Conservation (phyloP, 2,888 invertebrate species). For the Lepidochitona cinerea region DNA sequence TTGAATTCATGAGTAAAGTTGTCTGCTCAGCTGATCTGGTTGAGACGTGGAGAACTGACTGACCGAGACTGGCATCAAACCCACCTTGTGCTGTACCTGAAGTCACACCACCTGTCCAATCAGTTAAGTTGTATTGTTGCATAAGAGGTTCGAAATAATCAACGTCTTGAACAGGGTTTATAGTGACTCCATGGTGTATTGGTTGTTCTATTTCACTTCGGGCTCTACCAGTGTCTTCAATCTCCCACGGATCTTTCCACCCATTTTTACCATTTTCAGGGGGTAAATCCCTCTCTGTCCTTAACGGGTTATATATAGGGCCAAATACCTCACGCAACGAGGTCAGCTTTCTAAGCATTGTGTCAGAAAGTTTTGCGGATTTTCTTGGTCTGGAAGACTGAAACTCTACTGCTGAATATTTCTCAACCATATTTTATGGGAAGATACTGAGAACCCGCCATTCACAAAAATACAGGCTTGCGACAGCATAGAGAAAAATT, state of each 20-base stretch:
- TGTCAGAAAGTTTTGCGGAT: neutral
- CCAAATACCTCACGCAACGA: neutral
- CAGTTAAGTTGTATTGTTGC: conserved; percentile 3
- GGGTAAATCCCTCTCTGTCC: neutral
- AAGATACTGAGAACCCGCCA: neutral
- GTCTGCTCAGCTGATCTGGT: neutral
- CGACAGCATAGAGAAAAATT: too few relatives aligned
- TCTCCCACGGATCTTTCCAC: neutral
- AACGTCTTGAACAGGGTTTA: neutral
- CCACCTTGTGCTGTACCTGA: neutral
- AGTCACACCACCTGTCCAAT: neutral
- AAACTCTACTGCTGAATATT: neutral
- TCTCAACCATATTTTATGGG: neutral
- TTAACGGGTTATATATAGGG: neutral
- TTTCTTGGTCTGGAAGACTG: neutral
- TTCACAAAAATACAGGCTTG: neutral
- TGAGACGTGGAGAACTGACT: neutral
- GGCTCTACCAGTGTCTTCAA: neutral
- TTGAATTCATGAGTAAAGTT: neutral
- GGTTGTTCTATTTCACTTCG: neutral
- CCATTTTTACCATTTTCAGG: neutral
- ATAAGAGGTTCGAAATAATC: conserved; percentile 4
- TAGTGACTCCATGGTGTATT: neutral
- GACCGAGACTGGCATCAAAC: neutral
- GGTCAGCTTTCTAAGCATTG: neutral